A percentile compares a stretch with the other conserved stretches of the same genome.
Evolutionary conservation across 1,140 invertebrate species (phyloP).

Genomic region (Stenopsyche tienmushanensis): DNA sequence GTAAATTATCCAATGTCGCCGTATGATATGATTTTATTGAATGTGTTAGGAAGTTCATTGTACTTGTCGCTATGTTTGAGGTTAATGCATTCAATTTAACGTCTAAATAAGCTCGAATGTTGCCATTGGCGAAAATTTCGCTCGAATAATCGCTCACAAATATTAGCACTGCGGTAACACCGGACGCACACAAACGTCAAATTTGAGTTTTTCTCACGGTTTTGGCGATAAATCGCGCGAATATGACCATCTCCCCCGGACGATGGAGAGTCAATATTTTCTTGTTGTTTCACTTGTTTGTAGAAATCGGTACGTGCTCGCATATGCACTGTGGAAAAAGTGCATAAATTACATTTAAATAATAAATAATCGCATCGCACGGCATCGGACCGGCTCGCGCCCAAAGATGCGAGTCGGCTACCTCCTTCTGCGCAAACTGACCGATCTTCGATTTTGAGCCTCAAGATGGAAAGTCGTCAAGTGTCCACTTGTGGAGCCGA

Average conservation of each 20-base stretch:
- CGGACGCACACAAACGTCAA: too few relatives aligned
- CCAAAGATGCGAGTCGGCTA: neutral
- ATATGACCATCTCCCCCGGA: neutral
- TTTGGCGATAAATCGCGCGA: neutral
- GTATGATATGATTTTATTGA: too few relatives aligned
- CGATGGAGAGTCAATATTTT: neutral
- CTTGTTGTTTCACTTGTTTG: neutral
- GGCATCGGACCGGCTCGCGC: neutral
- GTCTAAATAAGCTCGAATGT: too few relatives aligned
- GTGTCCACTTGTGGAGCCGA: neutral
- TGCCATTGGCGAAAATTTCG: too few relatives aligned
- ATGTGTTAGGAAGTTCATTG: too few relatives aligned
- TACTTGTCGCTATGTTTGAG: too few relatives aligned
- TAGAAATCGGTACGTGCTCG: neutral
- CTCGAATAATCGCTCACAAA: too few relatives aligned
- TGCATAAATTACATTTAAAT: neutral
- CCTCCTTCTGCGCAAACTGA: neutral
- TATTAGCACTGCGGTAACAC: too few relatives aligned
- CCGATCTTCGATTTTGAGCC: neutral
- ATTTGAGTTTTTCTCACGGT: too few relatives aligned
- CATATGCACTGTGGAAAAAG: neutral
- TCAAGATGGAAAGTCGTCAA: neutral
- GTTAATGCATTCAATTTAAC: too few relatives aligned
- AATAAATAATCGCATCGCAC: neutral
- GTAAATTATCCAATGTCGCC: too few relatives aligned